Base-by-base conservation (phyloP, 2,797 vertebrate species). In the Hylomyscus alleni region DNA sequence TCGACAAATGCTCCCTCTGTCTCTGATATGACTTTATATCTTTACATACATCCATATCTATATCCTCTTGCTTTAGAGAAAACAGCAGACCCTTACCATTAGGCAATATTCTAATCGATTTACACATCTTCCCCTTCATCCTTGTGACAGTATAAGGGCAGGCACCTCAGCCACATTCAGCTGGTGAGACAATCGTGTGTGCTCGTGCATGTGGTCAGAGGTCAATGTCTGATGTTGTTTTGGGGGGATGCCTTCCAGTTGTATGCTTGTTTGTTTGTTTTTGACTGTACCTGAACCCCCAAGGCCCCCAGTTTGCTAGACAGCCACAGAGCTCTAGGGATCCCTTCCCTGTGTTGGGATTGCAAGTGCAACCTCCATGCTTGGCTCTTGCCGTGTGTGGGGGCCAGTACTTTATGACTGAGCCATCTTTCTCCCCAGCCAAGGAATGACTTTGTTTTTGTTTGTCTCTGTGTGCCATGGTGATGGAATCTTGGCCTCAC, bases 1-100 rank as follows among this genome's bases (percentile, higher is more conserved):
- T 56, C 52, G 8, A n/a, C 67, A 54, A 72, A 13, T 69, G 34
- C 34, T 37, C n/a, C 7, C 22, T 37, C 67, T 31, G 13, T 37
- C 14, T 11, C 69, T 93, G 84, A 26, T 90, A 40, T 1, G 56
- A 54, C 73, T 92, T 95, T 97, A 69, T 85, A 24, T 52, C 2
- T 85, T 47, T 85, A 24, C 50, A 62, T 83, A 9, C 15, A 69
- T 52, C 47, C 52, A 52, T 14, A 69, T 7, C 19, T 52, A 85
- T 67, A 75, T 76, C 12, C 75, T 90, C 69, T 89, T 40, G 37
- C 89, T 29, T 73, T 72, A 69, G 52, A 96, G 77, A 84, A 75
- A 88, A 78, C 50, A 26, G n/a, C 50, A 69, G 34, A 40, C 50
- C n/a, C 85, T 73, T 40, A 29, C 15, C 24, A 56, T 22, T n/a